Conservation (phyloP, 92 coral and sea anemone species). For the Paragorgia papillata region DNA sequence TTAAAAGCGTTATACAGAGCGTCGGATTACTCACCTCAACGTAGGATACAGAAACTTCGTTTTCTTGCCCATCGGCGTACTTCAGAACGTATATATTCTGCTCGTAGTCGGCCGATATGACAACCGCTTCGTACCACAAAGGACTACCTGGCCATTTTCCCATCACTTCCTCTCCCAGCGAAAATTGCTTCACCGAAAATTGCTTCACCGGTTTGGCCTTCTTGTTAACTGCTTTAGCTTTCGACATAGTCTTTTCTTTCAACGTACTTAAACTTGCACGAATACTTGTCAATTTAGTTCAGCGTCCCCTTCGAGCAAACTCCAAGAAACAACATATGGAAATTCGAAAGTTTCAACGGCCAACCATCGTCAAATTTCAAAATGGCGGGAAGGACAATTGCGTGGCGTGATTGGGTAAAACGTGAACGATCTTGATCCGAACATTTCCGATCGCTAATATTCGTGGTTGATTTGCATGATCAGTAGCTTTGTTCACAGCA, state of each 20-base stretch:
- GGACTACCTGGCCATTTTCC: conserved; percentile 95
- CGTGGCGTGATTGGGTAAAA: conserved; percentile 30
- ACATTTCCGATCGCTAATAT: not conserved
- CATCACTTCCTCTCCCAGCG: conserved; percentile 77
- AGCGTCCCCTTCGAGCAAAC: not conserved
- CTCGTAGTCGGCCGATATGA: conserved; percentile 45
- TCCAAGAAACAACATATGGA: conserved; percentile 8
- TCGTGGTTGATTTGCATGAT: too few relatives aligned
- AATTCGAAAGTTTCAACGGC: conserved; percentile 44
- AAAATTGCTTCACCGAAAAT: conserved; percentile 19
- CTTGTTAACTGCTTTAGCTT: not conserved
- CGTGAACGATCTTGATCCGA: conserved; percentile 12
- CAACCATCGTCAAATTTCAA: conserved; percentile 40
- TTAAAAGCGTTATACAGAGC: not conserved
- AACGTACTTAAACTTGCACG: not conserved
- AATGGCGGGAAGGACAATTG: conserved; percentile 21
- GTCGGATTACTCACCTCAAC: conserved; percentile 65
- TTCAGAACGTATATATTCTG: conserved; percentile 25
- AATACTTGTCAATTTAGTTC: not conserved
- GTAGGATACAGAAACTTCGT: conserved; percentile 59
- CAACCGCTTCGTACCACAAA: conserved; percentile 80
- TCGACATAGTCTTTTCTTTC: not conserved
- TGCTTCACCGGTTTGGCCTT: not conserved
- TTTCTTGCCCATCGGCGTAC: conserved; percentile 58
- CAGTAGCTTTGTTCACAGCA: too few relatives aligned